phyloP scores from a whole-genome alignment of 2,113 vertebrate genomes.

The Indicator maculatus region DNA sequence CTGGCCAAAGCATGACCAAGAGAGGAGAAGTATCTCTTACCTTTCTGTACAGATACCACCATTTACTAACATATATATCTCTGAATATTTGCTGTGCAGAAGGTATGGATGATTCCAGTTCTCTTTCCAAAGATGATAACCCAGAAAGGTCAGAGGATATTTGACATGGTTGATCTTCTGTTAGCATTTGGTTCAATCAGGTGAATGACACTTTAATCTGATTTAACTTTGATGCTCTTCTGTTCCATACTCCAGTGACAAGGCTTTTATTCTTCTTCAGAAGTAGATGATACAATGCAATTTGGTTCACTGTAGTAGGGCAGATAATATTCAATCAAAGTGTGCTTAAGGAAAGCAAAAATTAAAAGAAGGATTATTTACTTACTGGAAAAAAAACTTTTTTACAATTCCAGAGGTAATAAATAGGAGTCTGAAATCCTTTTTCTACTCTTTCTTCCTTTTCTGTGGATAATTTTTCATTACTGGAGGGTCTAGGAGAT shows the following conservation, averaged over 20 bases:
- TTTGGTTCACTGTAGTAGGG: background rate
- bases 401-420: conserved; percentile 1
- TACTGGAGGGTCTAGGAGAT: background rate
- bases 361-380: conserved; percentile 11
- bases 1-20: background rate
- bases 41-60: background rate
- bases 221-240: background rate
- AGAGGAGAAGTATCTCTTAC: background rate
- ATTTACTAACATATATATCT: background rate
- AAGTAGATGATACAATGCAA: background rate
- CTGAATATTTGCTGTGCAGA: background rate
- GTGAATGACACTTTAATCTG: background rate
- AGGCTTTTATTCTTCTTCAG: background rate
- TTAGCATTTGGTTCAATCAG: background rate
- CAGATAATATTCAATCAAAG: conserved; percentile 26
- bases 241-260: background rate
- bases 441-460: conserved; percentile 27
- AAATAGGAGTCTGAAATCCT: background rate
- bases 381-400: background rate
- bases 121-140: background rate
- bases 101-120: background rate
- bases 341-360: conserved; percentile 25
- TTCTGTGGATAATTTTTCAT: conserved; percentile 40
- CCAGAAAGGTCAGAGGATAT: background rate
- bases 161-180: background rate